Base-by-base conservation (phyloP, 1,140 invertebrate species). In the Musca vetustissima region DNA sequence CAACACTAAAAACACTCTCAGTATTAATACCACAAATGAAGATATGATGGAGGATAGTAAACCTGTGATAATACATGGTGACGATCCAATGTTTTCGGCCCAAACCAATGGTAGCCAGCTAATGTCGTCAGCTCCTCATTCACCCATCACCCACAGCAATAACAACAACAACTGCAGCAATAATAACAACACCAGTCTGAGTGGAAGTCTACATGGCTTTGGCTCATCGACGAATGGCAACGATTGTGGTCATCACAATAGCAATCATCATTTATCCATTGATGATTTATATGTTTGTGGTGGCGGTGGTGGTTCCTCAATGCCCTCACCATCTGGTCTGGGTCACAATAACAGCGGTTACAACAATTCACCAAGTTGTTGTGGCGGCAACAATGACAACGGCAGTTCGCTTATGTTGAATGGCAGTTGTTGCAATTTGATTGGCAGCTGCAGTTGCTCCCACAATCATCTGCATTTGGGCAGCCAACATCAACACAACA, bases 1-100 rank as follows among this genome's bases (percentile, higher is more conserved):
- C 21, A 55, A 47, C n/a, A 70, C 21, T 15, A 28, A 53, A 13
- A 49, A 19, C 36, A 84, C 84, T 19, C 81, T 92, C 64, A 89
- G 87, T 74, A 85, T 91, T 70, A 87, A 89, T 69, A 89, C 91
- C 70, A 88, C 93, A 69, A 43, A 43, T 13, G 91, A 92, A 72
- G 91, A 93, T 82, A 84, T 92, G 65, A 93, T 93, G 90, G 91
- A 93, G 73, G 92, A 94, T 74, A 77, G 73, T 36, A 92, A 94
- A 74, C 88, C 90, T 15, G 88, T 90, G 15, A 85, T 89, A 0
- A 85, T 90, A 1, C 86, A 88, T 69, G 83, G 85, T 69, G 88
- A 89, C 48, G 90, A 92, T 77, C 90, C 90, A 15, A 91, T 82
- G 78, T 52, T 82, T 7, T 81, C 79, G 14, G 73, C 75, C 15